These are phyloP conservation scores for Aplodontia rufa DNA, from an alignment of 2,113 vertebrate genomes.

Conservation along the genomic window DNA sequence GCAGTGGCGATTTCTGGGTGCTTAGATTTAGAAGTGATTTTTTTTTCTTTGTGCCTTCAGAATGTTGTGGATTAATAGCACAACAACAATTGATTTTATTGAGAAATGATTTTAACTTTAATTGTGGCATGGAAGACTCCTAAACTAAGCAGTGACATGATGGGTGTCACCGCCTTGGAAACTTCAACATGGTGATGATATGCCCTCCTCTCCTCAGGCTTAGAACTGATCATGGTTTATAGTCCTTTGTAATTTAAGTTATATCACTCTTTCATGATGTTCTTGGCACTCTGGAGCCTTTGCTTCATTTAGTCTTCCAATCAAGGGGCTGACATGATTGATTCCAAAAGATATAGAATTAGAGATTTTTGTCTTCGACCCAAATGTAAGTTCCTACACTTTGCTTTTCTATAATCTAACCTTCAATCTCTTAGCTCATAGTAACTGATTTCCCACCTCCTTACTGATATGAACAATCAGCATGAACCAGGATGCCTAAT, in stretches of 20 bases:
- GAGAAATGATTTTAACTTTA: neutral
- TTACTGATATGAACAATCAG: neutral
- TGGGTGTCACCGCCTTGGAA: neutral
- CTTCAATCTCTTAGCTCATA: neutral
- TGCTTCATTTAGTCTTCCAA: neutral
- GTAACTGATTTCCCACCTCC: neutral
- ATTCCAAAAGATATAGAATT: neutral
- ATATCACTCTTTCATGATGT: neutral
- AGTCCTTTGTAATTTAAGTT: neutral
- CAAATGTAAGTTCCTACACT: neutral
- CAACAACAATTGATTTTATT: neutral
- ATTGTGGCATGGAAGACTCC: neutral
- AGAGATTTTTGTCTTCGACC: neutral
- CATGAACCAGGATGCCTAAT: neutral
- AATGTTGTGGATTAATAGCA: neutral
- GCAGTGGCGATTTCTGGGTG: neutral
- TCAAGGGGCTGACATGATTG: neutral
- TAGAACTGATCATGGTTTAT: neutral
- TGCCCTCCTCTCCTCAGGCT: neutral
- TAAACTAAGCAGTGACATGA: neutral
- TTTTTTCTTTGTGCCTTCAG: constrained; percentile 37
- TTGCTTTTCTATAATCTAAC: neutral
- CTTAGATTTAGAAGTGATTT: neutral
- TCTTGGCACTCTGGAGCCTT: neutral
- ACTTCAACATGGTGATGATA: neutral